phyloP scores from a whole-genome alignment of 2,888 invertebrate species.

The Ichneumoninae sp. region DNA sequence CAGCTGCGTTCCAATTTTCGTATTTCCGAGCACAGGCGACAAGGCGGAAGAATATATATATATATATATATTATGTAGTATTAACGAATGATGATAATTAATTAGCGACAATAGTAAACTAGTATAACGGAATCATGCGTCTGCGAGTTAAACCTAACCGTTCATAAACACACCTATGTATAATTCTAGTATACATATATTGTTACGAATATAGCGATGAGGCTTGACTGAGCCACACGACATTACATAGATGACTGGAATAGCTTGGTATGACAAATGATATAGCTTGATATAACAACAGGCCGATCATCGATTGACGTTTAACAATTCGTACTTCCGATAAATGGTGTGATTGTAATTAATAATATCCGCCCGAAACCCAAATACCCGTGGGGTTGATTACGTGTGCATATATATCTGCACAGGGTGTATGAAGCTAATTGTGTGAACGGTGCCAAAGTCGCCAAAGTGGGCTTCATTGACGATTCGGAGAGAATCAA shows the following conservation, averaged over 20 bases:
- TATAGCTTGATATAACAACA: background rate
- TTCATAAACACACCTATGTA: conserved; percentile 10
- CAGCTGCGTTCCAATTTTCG: conserved; percentile 52
- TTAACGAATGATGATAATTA: background rate
- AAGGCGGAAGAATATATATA: background rate
- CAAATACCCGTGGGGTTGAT: too few relatives aligned
- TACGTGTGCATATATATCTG: background rate
- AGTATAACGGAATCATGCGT: background rate
- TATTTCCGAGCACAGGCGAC: conserved; percentile 33
- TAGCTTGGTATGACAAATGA: too few relatives aligned
- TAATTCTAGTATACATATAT: background rate
- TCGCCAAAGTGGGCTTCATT: conserved; percentile 17
- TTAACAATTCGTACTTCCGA: too few relatives aligned
- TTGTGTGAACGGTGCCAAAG: background rate
- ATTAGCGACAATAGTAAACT: background rate
- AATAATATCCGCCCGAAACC: too few relatives aligned
- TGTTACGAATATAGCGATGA: background rate
- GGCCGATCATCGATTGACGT: background rate
- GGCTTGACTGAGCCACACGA: too few relatives aligned
- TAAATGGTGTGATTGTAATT: too few relatives aligned
- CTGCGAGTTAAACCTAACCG: background rate
- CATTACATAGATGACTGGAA: too few relatives aligned
- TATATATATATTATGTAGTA: background rate
- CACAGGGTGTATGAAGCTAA: background rate
- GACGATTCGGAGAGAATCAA: conserved; percentile 38